Evolutionary conservation across 1,140 invertebrate species (phyloP).

Genomic region (Sitobion miscanthi): DNA sequence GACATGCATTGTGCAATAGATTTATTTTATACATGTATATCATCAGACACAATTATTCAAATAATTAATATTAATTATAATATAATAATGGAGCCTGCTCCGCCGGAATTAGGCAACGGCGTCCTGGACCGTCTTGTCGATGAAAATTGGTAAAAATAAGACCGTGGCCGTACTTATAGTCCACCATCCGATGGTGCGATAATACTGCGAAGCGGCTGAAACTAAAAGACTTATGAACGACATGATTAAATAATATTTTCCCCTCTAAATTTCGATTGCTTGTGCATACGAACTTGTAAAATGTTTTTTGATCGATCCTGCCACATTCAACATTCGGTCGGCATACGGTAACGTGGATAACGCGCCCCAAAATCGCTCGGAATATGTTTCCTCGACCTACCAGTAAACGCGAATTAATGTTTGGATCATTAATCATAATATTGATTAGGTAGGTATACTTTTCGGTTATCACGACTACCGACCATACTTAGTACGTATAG

Average conservation of each 20-base stretch:
- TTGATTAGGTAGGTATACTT: too few species aligned
- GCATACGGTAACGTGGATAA: neutral
- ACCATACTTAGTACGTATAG: too few species aligned
- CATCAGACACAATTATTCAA: too few species aligned
- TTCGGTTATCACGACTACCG: too few species aligned
- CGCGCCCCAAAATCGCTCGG: conserved; percentile 10
- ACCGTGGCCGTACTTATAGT: neutral
- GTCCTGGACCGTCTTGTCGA: neutral
- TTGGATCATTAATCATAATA: too few species aligned
- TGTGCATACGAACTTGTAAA: neutral
- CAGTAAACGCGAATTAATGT: neutral
- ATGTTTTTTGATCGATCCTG: neutral
- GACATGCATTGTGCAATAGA: too few species aligned
- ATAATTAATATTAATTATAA: too few species aligned
- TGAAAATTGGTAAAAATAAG: neutral
- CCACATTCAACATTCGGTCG: neutral
- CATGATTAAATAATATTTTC: neutral
- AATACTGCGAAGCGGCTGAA: neutral
- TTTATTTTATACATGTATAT: too few species aligned
- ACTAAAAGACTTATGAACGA: neutral
- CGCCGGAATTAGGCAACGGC: neutral
- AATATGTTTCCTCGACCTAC: neutral
- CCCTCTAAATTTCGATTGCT: neutral
- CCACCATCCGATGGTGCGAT: neutral
- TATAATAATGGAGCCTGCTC: too few species aligned